Percentiles rank a stretch among this genome's conserved stretches.
Evolutionary conservation across 1,140 invertebrate genomes (phyloP).

Genomic region (Leptoteleia sp.): DNA sequence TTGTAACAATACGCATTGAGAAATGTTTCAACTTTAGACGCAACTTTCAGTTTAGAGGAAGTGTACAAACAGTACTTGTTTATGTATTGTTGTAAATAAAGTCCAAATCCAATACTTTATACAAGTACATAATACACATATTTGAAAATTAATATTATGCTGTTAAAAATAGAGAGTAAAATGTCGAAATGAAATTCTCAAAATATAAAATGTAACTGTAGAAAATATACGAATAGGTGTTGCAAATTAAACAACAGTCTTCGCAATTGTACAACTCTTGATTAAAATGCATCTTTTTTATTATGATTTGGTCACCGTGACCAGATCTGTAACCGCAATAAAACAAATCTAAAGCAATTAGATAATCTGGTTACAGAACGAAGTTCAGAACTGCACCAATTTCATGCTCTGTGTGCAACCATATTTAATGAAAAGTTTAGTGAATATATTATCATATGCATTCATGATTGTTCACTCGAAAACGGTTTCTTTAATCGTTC

Average conservation of each 20-base stretch:
- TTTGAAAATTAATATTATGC: too few species aligned
- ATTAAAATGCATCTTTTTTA: constrained; percentile 18
- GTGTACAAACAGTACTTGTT: too few species aligned
- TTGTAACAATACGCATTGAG: constrained; percentile 48
- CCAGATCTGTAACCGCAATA: constrained; percentile 33
- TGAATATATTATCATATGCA: constrained; percentile 33
- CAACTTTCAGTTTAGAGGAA: constrained; percentile 34
- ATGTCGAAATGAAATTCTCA: too few species aligned
- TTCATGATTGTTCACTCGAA: too few species aligned
- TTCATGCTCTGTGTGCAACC: constrained; percentile 51
- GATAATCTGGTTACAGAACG: constrained; percentile 43
- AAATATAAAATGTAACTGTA: too few species aligned
- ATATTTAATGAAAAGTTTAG: constrained; percentile 54
- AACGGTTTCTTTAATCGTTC: too few species aligned
- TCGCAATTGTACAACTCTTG: constrained; percentile 3
- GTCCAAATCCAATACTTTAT: not conserved
- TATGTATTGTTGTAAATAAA: too few species aligned
- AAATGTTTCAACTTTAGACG: constrained; percentile 46
- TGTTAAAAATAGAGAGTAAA: not conserved
- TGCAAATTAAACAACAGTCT: too few species aligned
- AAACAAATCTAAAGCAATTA: constrained; percentile 47
- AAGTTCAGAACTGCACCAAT: constrained; percentile 49
- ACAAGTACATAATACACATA: too few species aligned
- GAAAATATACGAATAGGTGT: too few species aligned
- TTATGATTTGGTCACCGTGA: constrained; percentile 8